Conservation (phyloP, 2,113 vertebrate genomes). For the Megaptera novaeangliae region DNA sequence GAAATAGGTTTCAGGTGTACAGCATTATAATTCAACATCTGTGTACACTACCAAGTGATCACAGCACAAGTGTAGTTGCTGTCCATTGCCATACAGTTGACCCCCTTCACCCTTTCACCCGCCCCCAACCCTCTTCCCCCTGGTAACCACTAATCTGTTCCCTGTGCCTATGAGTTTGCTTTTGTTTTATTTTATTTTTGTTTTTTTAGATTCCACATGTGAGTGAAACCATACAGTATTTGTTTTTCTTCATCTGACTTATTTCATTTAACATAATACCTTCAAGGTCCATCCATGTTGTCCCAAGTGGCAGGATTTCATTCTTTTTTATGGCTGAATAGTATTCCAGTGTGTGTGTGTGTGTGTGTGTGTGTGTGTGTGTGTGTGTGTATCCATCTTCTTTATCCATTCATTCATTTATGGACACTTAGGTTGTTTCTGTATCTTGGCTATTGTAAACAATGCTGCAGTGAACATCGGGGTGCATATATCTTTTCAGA, state of each 20-base stretch:
- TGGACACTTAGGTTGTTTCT: background rate
- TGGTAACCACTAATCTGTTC: background rate
- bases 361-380: too few species aligned
- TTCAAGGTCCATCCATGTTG: background rate
- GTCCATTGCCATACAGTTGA: background rate
- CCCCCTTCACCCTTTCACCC: background rate
- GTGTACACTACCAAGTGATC: background rate
- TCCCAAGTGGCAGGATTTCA: background rate
- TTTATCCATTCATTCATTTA: background rate
- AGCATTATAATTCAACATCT: background rate
- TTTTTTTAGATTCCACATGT: background rate
- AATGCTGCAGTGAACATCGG: background rate
- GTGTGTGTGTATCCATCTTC: too few species aligned
- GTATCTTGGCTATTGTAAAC: background rate
- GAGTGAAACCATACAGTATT: background rate
- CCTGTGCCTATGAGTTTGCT: background rate
- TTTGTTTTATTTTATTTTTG: background rate
- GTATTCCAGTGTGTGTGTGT: too few species aligned
- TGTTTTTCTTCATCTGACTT: background rate
- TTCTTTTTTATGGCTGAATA: background rate
- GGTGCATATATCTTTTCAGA: background rate
- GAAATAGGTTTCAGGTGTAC: background rate
- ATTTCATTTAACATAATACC: background rate
- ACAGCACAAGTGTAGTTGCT: background rate
- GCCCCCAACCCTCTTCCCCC: background rate